Conservation (phyloP, 2,113 vertebrate genomes). For the Butastur rufipennis region DNA sequence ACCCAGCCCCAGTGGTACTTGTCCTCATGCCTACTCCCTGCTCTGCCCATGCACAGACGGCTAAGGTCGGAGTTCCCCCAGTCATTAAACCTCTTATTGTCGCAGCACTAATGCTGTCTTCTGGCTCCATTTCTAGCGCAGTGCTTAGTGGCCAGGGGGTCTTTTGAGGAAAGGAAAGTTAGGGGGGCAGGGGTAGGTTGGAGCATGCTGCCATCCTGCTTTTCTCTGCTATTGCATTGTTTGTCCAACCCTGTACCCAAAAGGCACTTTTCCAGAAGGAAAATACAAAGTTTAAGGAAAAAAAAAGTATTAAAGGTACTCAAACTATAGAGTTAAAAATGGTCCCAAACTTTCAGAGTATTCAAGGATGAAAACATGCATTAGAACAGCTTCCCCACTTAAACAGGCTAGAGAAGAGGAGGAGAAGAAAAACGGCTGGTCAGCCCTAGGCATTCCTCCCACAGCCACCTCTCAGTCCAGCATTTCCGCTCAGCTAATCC, state of each 20-base stretch:
- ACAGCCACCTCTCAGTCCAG: neutral
- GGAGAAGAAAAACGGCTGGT: neutral
- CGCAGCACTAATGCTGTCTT: neutral
- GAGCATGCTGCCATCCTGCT: neutral
- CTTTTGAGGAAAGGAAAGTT: neutral
- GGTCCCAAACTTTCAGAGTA: neutral
- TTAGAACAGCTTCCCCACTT: neutral
- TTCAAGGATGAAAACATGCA: neutral
- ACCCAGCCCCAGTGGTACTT: accelerated
- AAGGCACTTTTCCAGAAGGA: neutral
- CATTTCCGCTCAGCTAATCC: neutral
- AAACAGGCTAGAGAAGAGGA: accelerated
- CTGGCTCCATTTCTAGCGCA: neutral
- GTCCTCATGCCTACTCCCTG: neutral
- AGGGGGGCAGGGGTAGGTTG: accelerated
- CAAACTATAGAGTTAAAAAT: neutral
- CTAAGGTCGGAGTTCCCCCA: neutral
- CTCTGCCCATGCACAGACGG: neutral
- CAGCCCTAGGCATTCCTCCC: neutral
- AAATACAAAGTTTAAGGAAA: accelerated
- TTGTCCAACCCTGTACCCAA: neutral
- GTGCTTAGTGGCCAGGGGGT: neutral
- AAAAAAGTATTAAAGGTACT: neutral
- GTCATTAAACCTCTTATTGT: neutral
- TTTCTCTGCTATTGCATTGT: neutral